Evolutionary conservation across 2,113 vertebrate species (phyloP).

Genomic region (Myotis brandtii): DNA sequence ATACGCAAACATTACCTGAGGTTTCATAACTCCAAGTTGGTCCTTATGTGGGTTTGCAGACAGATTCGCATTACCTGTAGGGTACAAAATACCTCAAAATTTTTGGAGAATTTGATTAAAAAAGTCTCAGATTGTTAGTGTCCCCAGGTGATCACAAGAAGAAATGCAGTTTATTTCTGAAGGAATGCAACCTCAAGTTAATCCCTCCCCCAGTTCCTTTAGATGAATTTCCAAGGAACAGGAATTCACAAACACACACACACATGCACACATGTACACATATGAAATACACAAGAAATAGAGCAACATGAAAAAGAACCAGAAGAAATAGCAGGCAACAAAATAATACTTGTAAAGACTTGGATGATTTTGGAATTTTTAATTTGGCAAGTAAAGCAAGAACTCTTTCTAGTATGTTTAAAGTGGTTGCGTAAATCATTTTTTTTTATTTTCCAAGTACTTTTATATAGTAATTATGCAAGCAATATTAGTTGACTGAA

Average conservation of each 20-base stretch:
- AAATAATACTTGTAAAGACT: not conserved
- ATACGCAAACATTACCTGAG: not conserved
- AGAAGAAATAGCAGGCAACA: not conserved
- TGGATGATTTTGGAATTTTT: conserved; percentile 28
- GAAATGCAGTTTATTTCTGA: not conserved
- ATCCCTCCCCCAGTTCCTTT: not conserved
- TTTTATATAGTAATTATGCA: not conserved
- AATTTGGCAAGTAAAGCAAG: not conserved
- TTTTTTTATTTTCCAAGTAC: not conserved
- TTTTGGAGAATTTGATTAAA: not conserved
- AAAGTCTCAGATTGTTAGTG: not conserved
- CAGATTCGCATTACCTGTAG: not conserved
- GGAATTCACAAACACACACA: not conserved
- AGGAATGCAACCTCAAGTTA: not conserved
- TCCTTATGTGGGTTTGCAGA: not conserved
- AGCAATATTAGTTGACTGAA: not conserved
- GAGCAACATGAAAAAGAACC: not conserved
- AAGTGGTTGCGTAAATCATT: not conserved
- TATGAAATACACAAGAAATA: not conserved
- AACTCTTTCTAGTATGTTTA: conserved; percentile 11
- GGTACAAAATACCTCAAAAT: not conserved
- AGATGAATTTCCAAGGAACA: not conserved
- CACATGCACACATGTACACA: not conserved
- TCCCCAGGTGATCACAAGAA: not conserved
- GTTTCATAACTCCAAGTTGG: not conserved